phyloP scores from a whole-genome alignment of 2,888 invertebrate species.

The Stegophylla sp. region DNA sequence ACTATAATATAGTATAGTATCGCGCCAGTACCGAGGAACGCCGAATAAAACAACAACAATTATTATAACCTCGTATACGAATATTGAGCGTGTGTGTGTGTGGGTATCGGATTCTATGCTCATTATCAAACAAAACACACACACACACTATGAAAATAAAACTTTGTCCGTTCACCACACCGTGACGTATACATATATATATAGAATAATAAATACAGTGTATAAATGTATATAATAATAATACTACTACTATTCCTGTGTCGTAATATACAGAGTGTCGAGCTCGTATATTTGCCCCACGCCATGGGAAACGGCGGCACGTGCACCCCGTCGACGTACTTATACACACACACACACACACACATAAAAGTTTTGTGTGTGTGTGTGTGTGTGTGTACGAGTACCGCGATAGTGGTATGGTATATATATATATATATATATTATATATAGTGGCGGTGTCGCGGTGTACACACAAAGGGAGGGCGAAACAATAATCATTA shows the following conservation, averaged over 20 bases:
- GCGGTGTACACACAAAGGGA: slow-evolving; percentile 56
- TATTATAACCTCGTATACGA: no score
- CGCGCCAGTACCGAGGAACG: no score
- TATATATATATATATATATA: neutral
- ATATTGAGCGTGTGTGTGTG: no score
- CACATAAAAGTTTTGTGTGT: neutral
- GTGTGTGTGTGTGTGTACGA: neutral
- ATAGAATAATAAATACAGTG: neutral
- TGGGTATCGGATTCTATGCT: slow-evolving; percentile 1
- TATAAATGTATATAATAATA: neutral
- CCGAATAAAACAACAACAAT: neutral
- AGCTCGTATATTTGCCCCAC: neutral
- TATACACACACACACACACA: neutral
- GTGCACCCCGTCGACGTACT: slow-evolving; percentile 33
- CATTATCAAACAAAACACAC: slow-evolving; percentile 7
- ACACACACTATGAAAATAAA: slow-evolving; percentile 17
- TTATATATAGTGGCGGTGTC: slow-evolving; percentile 51
- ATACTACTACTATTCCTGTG: neutral
- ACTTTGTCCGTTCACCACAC: neutral
- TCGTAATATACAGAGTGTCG: slow-evolving; percentile 2
- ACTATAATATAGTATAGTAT: no score
- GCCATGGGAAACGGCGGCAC: slow-evolving; percentile 50
- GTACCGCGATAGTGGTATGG: slow-evolving; percentile 22
- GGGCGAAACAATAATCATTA: slow-evolving; percentile 58
- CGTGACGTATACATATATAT: no score